phyloP scores from a whole-genome alignment of 2,797 vertebrate species.

The Sebastes baramenuke region DNA sequence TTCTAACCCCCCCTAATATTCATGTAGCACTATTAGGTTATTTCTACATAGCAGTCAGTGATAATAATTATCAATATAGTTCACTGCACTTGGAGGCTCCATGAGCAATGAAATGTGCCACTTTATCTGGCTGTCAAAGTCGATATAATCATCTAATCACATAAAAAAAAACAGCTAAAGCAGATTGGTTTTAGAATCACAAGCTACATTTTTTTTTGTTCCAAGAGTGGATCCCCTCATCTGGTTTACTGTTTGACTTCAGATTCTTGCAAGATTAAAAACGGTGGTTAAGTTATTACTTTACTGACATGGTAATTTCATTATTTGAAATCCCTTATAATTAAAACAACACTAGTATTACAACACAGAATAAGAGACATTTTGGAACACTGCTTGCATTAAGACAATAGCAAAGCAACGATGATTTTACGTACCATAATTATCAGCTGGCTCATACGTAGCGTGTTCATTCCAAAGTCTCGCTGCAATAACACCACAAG shows the following conservation, averaged over 20 bases:
- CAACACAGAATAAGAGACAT: not conserved
- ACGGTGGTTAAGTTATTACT: not conserved
- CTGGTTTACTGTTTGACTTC: not conserved
- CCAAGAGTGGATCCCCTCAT: not conserved
- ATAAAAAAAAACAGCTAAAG: not conserved
- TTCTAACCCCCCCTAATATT: not conserved
- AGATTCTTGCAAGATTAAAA: not conserved
- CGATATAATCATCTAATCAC: not conserved
- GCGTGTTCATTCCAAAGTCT: conserved; percentile 23
- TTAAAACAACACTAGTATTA: not conserved
- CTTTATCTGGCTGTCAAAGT: not conserved
- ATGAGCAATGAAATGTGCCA: not conserved
- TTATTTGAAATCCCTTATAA: not conserved
- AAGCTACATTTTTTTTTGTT: not conserved
- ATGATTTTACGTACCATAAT: conserved; percentile 27
- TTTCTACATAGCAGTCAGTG: not conserved
- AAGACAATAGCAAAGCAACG: not conserved
- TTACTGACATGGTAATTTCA: not conserved
- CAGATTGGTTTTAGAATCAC: not conserved
- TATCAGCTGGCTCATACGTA: not conserved
- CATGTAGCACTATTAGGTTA: not conserved
- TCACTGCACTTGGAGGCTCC: not conserved
- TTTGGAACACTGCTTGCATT: not conserved
- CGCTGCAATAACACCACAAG: not conserved
- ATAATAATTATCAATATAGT: not conserved